Percentiles rank a stretch among this genome's conserved stretches.
These are phyloP conservation scores for Virgularia gustaviana DNA, from an alignment of 92 coral and sea anemone genomes.

Conservation along the genomic window DNA sequence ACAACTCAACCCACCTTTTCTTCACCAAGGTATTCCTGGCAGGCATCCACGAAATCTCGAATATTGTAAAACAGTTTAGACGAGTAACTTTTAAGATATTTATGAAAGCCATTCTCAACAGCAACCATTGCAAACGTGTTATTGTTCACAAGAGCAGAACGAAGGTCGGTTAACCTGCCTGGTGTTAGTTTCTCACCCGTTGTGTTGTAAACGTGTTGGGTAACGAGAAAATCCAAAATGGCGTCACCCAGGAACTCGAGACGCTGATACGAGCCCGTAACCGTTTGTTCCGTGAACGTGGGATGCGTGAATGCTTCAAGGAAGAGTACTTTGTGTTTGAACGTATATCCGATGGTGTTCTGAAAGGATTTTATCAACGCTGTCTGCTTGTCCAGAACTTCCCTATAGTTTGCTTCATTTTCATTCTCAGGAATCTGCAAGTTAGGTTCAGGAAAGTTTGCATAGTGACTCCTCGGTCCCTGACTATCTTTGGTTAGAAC, in stretches of 20 bases:
- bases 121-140: slow-evolving; percentile 91
- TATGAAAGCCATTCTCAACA: slow-evolving; percentile 65
- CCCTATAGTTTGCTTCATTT: neutral
- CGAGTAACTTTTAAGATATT: slow-evolving; percentile 73
- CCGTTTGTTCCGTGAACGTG: slow-evolving; percentile 66
- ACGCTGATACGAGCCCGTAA: slow-evolving; percentile 81
- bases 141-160: slow-evolving; percentile 94
- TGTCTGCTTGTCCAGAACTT: slow-evolving; percentile 3
- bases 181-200: slow-evolving; percentile 60
- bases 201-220: slow-evolving; percentile 78
- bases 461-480: neutral
- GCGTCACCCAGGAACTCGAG: slow-evolving; percentile 98
- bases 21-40: slow-evolving; percentile 49
- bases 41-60: slow-evolving; percentile 61
- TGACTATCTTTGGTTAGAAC: slow-evolving; percentile 42
- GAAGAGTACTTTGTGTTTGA: slow-evolving; percentile 55
- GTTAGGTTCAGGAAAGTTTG: slow-evolving; percentile 9
- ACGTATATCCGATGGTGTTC: slow-evolving; percentile 58
- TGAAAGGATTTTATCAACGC: slow-evolving; percentile 57
- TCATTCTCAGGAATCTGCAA: slow-evolving; percentile 38
- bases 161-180: slow-evolving; percentile 80
- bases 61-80: slow-evolving; percentile 77
- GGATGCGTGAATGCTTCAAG: slow-evolving; percentile 91
- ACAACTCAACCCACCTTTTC: neutral
- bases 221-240: slow-evolving; percentile 80